Evolutionary conservation across 2,888 invertebrate genomes (phyloP), one percentile per base, ranked within the genome.

Genomic region (Caenorhabditis sinica): DNA sequence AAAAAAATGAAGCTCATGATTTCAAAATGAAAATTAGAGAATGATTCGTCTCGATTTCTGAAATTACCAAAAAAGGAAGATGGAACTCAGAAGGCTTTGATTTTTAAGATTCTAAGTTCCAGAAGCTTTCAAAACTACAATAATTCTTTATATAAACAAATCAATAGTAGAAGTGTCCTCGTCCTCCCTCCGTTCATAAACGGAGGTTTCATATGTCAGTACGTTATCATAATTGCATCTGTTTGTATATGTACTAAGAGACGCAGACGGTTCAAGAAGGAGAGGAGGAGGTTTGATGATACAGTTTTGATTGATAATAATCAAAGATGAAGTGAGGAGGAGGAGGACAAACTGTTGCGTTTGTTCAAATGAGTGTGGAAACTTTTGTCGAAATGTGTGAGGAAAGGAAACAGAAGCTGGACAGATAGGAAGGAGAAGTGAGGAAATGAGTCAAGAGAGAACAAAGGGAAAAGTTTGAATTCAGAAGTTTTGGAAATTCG

Each of bases 241-340:
- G 60, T 77, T 68, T 77, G 76, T 74, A 69, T 15, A 56, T 36
- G 53, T 65, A 71, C 60, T 40, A 43, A 56, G 74, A 69, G 71
- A 72, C 51, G 63, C 71, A 71, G 69, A 66, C 28, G 36, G 65
- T 28, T 28, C 15, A 17, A 49, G 51, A 65, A 40, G 36, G 11
- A 60, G 23, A 36, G 30, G 53, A 61, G 56, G 25, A 23, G 68
- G 33, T n/a, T 49, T 61, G 77, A 69, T 69, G 69, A 69, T 66
- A 66, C 56, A 71, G 77, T 79, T 79, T 28, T 71, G 58, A 36
- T 65, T 73, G 51, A 73, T 73, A 81, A 73, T 73, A 73, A 81
- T 73, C 73, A 81, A 61, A 74, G 66, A 81, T 81, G 81, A 68
- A 56, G 45, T 58, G 74, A 68, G 68, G 30, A 30, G 53, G 56